These are phyloP conservation scores for Drosophila eohydei DNA, from an alignment of 2,888 invertebrate species.

Conservation along the genomic window DNA sequence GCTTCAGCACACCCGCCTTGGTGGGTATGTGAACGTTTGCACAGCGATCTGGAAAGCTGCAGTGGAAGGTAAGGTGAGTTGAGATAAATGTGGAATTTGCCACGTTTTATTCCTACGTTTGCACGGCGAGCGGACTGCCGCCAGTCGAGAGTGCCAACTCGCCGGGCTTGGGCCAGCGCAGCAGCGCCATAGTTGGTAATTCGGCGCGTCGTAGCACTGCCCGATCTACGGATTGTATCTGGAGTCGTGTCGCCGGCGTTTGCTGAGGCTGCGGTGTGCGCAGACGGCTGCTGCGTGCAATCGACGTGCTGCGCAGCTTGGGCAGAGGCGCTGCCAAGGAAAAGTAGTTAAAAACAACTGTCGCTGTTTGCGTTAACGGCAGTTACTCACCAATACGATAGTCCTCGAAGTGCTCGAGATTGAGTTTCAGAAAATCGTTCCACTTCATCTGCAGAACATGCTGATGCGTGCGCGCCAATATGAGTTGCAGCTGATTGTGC, in stretches of 20 bases:
- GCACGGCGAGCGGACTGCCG: constrained; percentile 83
- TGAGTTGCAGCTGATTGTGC: constrained; percentile 51
- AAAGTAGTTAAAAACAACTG: not conserved
- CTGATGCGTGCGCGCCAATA: constrained; percentile 52
- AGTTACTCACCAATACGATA: constrained; percentile 10
- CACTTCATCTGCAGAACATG: constrained; percentile 74
- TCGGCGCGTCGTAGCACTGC: not conserved
- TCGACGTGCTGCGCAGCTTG: constrained; percentile 68
- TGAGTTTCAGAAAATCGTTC: constrained; percentile 66
- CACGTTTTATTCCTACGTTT: constrained; percentile 69
- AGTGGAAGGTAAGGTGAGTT: not conserved
- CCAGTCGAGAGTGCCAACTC: constrained; percentile 83
- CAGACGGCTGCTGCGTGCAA: constrained; percentile 3
- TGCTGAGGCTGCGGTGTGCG: constrained; percentile 60
- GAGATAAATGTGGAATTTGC: constrained; percentile 1
- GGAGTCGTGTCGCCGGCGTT: not conserved
- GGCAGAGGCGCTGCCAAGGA: constrained; percentile 53
- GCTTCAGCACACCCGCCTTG: constrained; percentile 78
- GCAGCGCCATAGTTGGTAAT: constrained; percentile 77
- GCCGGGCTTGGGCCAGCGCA: constrained; percentile 84
- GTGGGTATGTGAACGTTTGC: constrained; percentile 83
- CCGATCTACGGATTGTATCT: constrained; percentile 17
- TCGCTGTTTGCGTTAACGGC: not conserved
- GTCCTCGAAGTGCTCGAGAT: constrained; percentile 32
- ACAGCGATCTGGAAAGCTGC: constrained; percentile 71